Evolutionary conservation across 2,113 vertebrate genomes (phyloP), one percentile per base, ranked within the genome.

Genomic region (Corydoras maculifer): DNA sequence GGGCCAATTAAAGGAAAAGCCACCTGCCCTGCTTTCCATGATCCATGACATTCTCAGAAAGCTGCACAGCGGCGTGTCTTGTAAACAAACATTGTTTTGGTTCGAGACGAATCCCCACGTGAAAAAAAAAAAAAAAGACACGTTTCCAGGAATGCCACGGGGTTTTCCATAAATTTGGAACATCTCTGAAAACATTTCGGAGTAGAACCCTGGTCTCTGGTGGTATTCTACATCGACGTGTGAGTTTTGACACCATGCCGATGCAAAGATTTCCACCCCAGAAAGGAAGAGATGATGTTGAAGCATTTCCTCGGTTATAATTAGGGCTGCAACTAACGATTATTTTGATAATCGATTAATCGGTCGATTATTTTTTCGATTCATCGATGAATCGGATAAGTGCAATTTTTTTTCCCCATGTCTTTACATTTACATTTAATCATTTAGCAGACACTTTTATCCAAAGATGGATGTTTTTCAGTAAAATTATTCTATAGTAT

Each of bases 51-150:
- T 53, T 53, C 51, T 53, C 10, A 10, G 51, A 53, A 53, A 10
- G 51, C 51, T 3, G 5, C 10, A 10, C 51, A 53, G 6, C 10
- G 8, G 7, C 2, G 55, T 62, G 68, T 61, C 29, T 18, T 61
- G 25, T 61, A 70, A 53, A 70, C 48, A 70, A 29, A 12, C 57
- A 10, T n/a, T 32, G 5, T 5, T 30, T 49, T 69, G 49, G 25
- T 13, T 12, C 18, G 12, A 35, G 8, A 10, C 9, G 18, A 13
- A 43, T 31, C n/a, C 35, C 35, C 7, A 64, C 4, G 49, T 25
- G 11, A 35, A 5, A 25, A 25, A 25, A 25, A 25, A 25, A 25
- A 25, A 25, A 2, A 43, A 66, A 50, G 3, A 9, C 50, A 55
- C 29, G 4, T 57, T 53, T 65, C 25, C 64, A 29, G 1, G 53